Base-by-base conservation (phyloP, 2,888 invertebrate genomes). In the Eumerus sabulonum region DNA sequence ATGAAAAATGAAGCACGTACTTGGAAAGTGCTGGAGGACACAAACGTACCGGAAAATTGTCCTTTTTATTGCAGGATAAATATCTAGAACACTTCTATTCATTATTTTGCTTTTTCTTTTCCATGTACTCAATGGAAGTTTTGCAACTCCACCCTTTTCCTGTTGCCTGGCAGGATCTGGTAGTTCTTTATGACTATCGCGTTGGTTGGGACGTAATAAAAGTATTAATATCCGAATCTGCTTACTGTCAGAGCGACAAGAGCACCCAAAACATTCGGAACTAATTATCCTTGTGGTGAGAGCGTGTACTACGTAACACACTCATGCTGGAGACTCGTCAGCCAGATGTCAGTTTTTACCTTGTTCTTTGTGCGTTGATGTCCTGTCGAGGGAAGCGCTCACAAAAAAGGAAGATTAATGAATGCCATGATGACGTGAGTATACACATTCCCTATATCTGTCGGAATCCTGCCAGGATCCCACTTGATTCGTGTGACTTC, bases 211-310 rank as follows among this genome's bases (percentile, higher is more conserved):
- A 62, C 38, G 53, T 63, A 67, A 77, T 77, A 73, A 77, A 77
- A 73, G 63, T 73, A 77, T 77, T 73, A 63, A 73, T 77, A 73
- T 63, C 73, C 19, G 53, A 42, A 73, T 73, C 73, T 77, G 77
- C 57, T 56, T 16, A 59, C 56, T 60, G 66, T 62, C 38, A 38
- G 17, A 50, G 50, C 51, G 76, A 77, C 76, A 76, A 73, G 67
- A 63, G 45, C 73, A 73, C 53, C 62, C 57, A 73, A 67, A 48
- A 62, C 77, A 73, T 77, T 77, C 62, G 67, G 57, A 73, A 63
- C 77, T 73, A 77, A 77, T 77, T 77, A 77, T 63, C 73, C 53
- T 40, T 67, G 66, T 13, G 54, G 66, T 60, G 40, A 56, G 16
- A 59, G 57, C 47, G 48, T 48, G 51, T 56, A 62, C 67, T 62